A percentile compares a stretch with the other conserved stretches of the same genome.
Evolutionary conservation across 2,113 vertebrate species (phyloP).

Genomic region (Apteryx owenii): DNA sequence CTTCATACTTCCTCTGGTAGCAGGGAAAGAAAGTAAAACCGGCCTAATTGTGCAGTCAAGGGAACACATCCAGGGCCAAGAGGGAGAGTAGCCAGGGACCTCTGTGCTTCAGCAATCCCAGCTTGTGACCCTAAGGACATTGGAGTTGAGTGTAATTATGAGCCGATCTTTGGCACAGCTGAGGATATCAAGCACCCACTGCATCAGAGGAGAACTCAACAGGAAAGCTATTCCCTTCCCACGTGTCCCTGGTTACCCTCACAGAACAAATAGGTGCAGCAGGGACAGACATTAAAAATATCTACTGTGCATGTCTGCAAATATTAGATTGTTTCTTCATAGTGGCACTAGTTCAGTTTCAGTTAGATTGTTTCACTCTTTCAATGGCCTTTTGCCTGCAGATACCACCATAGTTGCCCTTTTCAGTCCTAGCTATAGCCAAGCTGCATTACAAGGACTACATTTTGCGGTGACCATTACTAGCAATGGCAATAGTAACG

Average conservation of each 20-base stretch:
- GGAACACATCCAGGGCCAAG: rapidly evolving
- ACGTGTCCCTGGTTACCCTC: not conserved
- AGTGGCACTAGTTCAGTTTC: not conserved
- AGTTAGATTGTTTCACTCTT: not conserved
- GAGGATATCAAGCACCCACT: not conserved
- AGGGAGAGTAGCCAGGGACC: not conserved
- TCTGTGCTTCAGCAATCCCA: not conserved
- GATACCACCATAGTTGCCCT: not conserved
- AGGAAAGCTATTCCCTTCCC: not conserved
- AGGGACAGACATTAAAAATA: not conserved
- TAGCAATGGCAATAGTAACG: not conserved
- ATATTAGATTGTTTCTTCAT: not conserved
- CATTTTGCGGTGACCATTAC: rapidly evolving
- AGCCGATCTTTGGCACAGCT: not conserved
- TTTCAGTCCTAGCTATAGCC: not conserved
- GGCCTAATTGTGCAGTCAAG: not conserved
- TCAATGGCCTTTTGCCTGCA: not conserved
- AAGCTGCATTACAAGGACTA: rapidly evolving
- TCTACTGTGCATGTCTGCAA: not conserved
- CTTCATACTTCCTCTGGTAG: not conserved
- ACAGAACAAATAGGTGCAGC: not conserved
- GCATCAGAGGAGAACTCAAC: not conserved
- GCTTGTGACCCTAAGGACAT: not conserved
- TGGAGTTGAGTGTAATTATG: not conserved
- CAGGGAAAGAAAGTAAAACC: not conserved